A percentile compares a stretch with the other conserved stretches of the same genome.
These are phyloP conservation scores for Lepisosteus oculatus DNA, from an alignment of 2,113 vertebrate species.

Conservation along the genomic window DNA sequence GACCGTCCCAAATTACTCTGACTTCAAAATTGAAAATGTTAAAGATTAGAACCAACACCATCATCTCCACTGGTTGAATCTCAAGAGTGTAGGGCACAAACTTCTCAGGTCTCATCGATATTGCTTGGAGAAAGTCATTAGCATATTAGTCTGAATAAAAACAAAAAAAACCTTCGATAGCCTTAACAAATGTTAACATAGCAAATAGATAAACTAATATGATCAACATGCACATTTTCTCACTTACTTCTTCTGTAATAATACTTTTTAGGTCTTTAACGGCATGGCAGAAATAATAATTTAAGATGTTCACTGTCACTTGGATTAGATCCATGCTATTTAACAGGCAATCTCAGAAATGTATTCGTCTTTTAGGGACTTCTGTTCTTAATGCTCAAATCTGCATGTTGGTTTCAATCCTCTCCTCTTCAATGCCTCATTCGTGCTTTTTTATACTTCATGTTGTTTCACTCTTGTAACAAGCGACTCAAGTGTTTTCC, in stretches of 20 bases:
- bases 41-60: no score
- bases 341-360: conserved; percentile 13
- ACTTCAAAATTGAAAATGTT: no score
- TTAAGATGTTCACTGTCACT: no score
- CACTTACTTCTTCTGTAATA: no score
- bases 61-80: neutral
- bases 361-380: neutral
- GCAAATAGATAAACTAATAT: no score
- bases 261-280: no score
- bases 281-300: no score
- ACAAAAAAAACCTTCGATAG: neutral
- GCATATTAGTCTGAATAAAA: neutral
- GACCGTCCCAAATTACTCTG: no score
- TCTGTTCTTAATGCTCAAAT: neutral
- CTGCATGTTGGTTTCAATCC: neutral
- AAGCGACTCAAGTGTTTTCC: no score
- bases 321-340: neutral
- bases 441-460: neutral
- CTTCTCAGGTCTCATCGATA: neutral
- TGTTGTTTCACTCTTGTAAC: neutral
- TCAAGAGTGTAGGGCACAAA: neutral
- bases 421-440: conserved; percentile 13
- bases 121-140: neutral
- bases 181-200: no score
- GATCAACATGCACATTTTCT: no score